Conservation (phyloP, 2,888 invertebrate genomes). For the Drosophila buzzatii region DNA sequence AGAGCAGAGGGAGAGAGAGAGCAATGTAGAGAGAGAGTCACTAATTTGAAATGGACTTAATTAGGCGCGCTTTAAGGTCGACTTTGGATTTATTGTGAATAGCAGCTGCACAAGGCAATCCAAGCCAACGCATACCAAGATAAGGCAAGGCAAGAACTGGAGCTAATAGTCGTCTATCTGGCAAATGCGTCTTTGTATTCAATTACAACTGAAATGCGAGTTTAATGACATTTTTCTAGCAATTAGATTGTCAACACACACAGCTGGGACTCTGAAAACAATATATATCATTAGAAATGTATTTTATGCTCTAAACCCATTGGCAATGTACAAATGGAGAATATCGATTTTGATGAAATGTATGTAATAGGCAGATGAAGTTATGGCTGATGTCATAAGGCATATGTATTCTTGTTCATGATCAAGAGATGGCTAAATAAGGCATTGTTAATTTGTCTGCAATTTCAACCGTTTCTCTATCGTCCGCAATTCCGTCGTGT, state of each 20-base stretch:
- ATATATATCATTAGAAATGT: slow-evolving; percentile 23
- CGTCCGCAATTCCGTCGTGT: neutral
- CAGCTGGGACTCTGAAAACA: slow-evolving; percentile 50
- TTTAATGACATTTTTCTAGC: slow-evolving; percentile 63
- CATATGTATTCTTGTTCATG: neutral
- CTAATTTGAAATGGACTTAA: slow-evolving; percentile 45
- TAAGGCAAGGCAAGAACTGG: neutral
- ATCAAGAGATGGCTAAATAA: neutral
- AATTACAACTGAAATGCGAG: slow-evolving; percentile 60
- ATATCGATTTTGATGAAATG: neutral
- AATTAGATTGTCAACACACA: slow-evolving; percentile 61
- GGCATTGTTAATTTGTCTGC: neutral
- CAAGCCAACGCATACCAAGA: neutral
- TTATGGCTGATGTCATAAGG: neutral
- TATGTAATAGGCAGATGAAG: neutral
- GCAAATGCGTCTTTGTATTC: slow-evolving; percentile 33
- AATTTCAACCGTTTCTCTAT: too few species aligned
- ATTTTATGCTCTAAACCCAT: neutral
- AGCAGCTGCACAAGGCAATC: neutral
- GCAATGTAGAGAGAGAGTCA: slow-evolving; percentile 5
- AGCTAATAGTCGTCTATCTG: slow-evolving; percentile 10
- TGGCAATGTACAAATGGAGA: neutral
- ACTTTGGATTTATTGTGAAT: slow-evolving; percentile 3
- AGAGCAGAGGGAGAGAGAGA: too few species aligned
- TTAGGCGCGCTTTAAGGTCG: slow-evolving; percentile 59